Evolutionary conservation across 2,113 vertebrate genomes (phyloP).

Genomic region (Laticauda colubrina): DNA sequence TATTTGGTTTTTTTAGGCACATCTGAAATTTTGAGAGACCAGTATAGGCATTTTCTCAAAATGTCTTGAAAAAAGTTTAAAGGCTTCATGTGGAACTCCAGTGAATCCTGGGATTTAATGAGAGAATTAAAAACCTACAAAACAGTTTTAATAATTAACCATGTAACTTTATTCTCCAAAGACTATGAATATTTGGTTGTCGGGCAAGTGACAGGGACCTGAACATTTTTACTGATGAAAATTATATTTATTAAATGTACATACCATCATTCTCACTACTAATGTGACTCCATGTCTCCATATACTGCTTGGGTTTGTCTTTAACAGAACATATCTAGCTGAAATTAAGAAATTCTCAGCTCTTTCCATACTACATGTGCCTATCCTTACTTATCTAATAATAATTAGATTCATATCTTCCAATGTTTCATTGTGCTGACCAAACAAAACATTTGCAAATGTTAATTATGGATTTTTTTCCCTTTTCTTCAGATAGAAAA

Average conservation of each 20-base stretch:
- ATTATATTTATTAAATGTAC: background rate
- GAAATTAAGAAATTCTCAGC: background rate
- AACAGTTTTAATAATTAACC: background rate
- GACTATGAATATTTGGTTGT: background rate
- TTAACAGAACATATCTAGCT: background rate
- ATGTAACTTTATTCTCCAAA: background rate
- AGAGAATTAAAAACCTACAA: background rate
- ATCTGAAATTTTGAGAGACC: background rate
- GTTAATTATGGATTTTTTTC: background rate
- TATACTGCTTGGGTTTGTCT: background rate
- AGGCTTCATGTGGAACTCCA: background rate
- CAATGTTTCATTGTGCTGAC: background rate
- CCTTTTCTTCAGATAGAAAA: background rate
- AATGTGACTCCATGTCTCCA: background rate
- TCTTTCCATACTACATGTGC: background rate
- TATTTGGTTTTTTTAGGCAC: background rate
- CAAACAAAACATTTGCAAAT: background rate
- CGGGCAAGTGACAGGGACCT: background rate
- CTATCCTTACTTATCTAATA: background rate
- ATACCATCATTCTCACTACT: background rate
- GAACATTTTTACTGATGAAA: background rate
- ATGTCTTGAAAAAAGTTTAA: background rate
- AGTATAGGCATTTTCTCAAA: background rate
- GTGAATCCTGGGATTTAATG: background rate
- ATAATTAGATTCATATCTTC: background rate